Evolutionary conservation across 2,888 invertebrate species (phyloP), one percentile per base, ranked within the genome.

Genomic region (Tetramorium bicarinatum): DNA sequence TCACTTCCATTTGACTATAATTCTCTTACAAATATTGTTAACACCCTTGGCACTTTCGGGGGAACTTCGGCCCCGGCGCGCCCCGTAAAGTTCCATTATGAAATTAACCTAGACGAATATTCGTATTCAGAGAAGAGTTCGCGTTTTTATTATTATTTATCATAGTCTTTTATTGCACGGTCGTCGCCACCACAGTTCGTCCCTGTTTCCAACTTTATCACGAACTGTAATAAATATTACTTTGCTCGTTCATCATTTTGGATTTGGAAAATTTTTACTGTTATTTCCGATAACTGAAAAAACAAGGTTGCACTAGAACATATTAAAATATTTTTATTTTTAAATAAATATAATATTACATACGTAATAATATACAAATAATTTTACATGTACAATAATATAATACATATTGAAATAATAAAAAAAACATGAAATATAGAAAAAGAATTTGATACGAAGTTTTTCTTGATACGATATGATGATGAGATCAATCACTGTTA

Each of bases 71-170:
- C 69, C 25, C 52, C 29, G 49, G 13, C 54, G 49, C 52, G 56
- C n/a, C 61, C 15, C 71, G 62, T 56, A 59, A 84, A 72, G 56
- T 85, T 84, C 64, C 66, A 84, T 85, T 75, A 80, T 84, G 71
- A 18, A 84, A 84, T 81, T 75, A 84, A 81, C 59, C 44, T 59
- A 71, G 61, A 9, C 62, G 72, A 81, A 62, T 81, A 71, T 72
- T 66, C 52, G 62, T 54, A 76, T 67, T 66, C 66, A 66, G 13
- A 21, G 67, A 64, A 9, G 21, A 82, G 11, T 52, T 52, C 13
- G 52, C 41, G 15, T 69, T 82, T 76, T 75, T 59, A 64, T 86
- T 81, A 76, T 85, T 77, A 56, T 69, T 61, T 62, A 71, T 69
- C 69, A 64, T 75, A 62, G 76, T 41, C 67, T 67, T 56, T 59